phyloP scores from a whole-genome alignment of 1,140 invertebrate species.

The Cheumatopsyche charites region DNA sequence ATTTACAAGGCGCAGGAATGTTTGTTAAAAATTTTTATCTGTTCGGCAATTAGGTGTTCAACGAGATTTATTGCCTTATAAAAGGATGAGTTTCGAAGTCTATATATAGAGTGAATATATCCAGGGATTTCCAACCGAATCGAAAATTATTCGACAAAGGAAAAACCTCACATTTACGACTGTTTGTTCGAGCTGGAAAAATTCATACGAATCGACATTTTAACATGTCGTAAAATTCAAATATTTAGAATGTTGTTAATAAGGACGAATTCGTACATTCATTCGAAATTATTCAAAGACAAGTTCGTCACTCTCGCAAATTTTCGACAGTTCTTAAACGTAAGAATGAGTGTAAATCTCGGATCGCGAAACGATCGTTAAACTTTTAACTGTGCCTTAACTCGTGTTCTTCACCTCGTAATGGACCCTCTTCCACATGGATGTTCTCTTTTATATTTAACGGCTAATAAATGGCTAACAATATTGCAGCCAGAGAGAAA shows the following conservation, averaged over 20 bases:
- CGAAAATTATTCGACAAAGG: no score
- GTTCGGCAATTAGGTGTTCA: conserved; percentile 44
- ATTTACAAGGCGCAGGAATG: conserved; percentile 45
- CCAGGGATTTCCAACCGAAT: conserved; percentile 10
- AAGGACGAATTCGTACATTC: neutral
- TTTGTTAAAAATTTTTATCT: conserved; percentile 43
- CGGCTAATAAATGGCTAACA: no score
- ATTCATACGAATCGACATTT: neutral
- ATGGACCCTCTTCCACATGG: neutral
- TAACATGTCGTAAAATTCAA: neutral
- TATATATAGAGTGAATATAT: conserved; percentile 24
- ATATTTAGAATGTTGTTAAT: conserved; percentile 14
- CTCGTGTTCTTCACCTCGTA: conserved; percentile 11
- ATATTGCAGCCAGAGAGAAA: no score
- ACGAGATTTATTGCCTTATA: conserved; percentile 43
- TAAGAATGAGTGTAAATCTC: conserved; percentile 18
- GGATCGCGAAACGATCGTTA: conserved; percentile 10
- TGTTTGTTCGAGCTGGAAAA: neutral
- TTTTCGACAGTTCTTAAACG: no score
- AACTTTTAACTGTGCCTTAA: conserved; percentile 22
- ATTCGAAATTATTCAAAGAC: no score
- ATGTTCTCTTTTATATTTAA: no score
- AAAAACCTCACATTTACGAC: neutral
- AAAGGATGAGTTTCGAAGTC: conserved; percentile 39
- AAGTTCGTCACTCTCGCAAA: no score